A percentile compares a stretch with the other conserved stretches of the same genome.
These are phyloP conservation scores for Caenorhabditis sp. DNA, from an alignment of 2,888 invertebrate genomes.

Conservation along the genomic window DNA sequence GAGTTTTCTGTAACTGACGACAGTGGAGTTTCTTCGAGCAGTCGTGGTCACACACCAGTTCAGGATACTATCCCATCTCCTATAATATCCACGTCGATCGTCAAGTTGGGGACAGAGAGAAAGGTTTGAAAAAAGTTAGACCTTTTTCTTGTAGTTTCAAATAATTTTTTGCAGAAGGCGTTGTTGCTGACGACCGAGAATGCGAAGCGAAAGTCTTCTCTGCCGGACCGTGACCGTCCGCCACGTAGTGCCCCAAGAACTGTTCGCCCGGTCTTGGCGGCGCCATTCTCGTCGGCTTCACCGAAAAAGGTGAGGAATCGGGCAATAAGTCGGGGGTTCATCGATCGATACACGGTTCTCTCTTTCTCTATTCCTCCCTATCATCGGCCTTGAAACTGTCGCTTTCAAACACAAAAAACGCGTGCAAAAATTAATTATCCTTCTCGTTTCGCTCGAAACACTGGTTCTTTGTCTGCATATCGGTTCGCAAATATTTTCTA, in stretches of 20 bases:
- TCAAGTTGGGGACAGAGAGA: no score
- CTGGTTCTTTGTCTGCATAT: neutral
- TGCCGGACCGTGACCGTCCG: slow-evolving; percentile 26
- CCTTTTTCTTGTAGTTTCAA: neutral
- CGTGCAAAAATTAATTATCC: slow-evolving; percentile 25
- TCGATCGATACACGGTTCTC: slow-evolving; percentile 18
- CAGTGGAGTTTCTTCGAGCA: slow-evolving; percentile 45
- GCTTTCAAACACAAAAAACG: slow-evolving; percentile 28
- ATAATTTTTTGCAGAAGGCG: slow-evolving; percentile 8
- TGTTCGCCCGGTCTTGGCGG: neutral
- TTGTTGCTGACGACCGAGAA: neutral
- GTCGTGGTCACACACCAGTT: slow-evolving; percentile 39
- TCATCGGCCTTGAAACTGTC: slow-evolving; percentile 43
- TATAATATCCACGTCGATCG: neutral
- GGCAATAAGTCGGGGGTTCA: neutral
- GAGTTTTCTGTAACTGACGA: slow-evolving; percentile 34
- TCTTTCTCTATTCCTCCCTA: slow-evolving; percentile 43
- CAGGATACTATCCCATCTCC: neutral
- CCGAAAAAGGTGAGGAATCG: slow-evolving; percentile 36
- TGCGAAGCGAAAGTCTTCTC: slow-evolving; percentile 13
- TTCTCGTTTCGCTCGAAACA: slow-evolving; percentile 3
- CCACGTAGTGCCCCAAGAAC: slow-evolving; percentile 19
- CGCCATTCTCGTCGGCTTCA: neutral
- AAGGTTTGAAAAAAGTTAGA: neutral
- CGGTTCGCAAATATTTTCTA: neutral